Conservation (phyloP, 2,113 vertebrate genomes). For the Rhabdomys dilectus region DNA sequence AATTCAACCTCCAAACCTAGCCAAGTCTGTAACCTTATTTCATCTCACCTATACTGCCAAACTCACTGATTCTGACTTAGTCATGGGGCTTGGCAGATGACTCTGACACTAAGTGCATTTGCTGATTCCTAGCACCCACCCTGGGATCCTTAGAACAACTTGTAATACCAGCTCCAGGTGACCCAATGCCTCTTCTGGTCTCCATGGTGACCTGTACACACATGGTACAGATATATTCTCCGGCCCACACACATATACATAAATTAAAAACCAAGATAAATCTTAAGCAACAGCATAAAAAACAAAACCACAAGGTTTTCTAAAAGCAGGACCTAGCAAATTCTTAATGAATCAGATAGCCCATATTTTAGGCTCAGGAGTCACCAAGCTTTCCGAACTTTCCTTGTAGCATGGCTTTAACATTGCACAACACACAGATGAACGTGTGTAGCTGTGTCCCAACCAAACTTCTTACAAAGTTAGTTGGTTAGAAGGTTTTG, state of each 20-base stretch:
- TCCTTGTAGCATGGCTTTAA: neutral
- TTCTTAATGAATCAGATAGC: neutral
- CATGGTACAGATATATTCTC: neutral
- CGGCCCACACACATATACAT: neutral
- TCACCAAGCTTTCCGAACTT: neutral
- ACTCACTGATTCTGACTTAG: neutral
- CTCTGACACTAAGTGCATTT: neutral
- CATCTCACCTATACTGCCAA: neutral
- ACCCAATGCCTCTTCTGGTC: neutral
- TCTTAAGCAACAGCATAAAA: neutral
- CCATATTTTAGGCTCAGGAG: neutral
- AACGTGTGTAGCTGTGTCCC: neutral
- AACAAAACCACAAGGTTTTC: neutral
- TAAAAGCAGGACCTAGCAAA: neutral
- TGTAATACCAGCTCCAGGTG: neutral
- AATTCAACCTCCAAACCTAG: neutral
- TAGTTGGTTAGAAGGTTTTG: neutral
- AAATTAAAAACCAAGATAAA: neutral
- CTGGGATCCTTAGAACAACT: neutral
- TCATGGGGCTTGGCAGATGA: neutral
- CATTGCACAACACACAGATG: neutral
- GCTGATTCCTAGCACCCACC: neutral
- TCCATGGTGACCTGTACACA: neutral
- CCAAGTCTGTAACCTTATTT: neutral
- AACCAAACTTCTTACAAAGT: conserved; percentile 33